Conservation (phyloP, 2,888 invertebrate species). For the Phyllotreta striolata region DNA sequence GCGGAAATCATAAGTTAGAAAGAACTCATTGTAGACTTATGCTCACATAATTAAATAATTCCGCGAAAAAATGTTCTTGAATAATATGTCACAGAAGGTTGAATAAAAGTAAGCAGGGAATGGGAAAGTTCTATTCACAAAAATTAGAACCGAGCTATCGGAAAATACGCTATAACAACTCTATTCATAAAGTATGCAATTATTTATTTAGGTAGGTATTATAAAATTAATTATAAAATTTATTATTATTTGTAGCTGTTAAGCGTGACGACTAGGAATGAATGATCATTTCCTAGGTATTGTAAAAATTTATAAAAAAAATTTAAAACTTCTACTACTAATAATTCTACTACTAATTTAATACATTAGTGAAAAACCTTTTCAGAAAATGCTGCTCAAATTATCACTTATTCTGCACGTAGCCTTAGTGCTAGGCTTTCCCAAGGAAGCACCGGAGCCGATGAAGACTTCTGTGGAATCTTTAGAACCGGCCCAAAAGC, state of each 20-base stretch:
- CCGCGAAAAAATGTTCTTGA: constrained; percentile 15
- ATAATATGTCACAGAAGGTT: constrained; percentile 23
- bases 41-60: constrained; percentile 22
- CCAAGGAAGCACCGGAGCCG: constrained; percentile 5
- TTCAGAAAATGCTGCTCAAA: constrained; percentile 19
- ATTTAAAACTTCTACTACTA: no score
- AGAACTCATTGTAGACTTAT: constrained; percentile 1
- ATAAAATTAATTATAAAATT: no score
- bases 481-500: constrained; percentile 5
- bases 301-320: no score
- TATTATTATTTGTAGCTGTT: no score
- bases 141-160: neutral
- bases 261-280: no score
- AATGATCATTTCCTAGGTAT: no score
- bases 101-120: constrained; percentile 4
- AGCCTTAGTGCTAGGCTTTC: constrained; percentile 5
- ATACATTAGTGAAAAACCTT: no score
- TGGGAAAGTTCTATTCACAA: neutral
- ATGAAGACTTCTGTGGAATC: neutral
- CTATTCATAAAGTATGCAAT: no score
- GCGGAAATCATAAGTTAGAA: constrained; percentile 8
- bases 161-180: constrained; percentile 3
- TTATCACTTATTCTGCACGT: neutral
- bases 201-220: no score
- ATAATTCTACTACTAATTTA: no score